Evolutionary conservation across 2,113 vertebrate genomes (phyloP).

Genomic region (Gobiocypris rarus): DNA sequence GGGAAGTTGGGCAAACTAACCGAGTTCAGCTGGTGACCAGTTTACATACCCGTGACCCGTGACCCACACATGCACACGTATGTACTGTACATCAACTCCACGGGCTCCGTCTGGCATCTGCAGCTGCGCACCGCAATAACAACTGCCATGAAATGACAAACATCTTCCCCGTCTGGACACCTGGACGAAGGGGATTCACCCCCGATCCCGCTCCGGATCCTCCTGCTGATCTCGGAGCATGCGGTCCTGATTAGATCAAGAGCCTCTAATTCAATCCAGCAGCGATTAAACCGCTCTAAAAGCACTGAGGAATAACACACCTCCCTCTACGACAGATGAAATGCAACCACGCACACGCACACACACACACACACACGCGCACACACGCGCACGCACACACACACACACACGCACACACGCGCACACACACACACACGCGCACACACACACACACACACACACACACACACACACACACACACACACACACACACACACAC

Average conservation of each 20-base stretch:
- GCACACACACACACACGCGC: too few relatives aligned
- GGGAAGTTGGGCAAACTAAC: background rate
- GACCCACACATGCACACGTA: too few relatives aligned
- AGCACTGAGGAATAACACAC: background rate
- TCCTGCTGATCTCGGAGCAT: background rate
- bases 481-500: too few relatives aligned
- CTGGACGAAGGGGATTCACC: background rate
- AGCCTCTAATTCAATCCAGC: background rate
- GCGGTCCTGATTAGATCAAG: background rate
- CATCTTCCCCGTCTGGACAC: background rate
- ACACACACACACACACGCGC: too few relatives aligned
- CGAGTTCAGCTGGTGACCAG: background rate
- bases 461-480: too few relatives aligned
- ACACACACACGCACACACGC: too few relatives aligned
- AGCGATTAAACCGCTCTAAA: background rate
- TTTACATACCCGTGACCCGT: background rate
- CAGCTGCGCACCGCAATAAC: background rate
- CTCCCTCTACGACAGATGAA: background rate
- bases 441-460: too few relatives aligned
- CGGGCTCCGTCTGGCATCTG: background rate
- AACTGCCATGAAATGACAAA: background rate
- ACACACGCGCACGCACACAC: too few relatives aligned
- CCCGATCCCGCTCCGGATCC: background rate
- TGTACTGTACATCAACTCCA: background rate
- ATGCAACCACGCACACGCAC: too few relatives aligned